Evolutionary conservation across 2,888 invertebrate species (phyloP), one percentile per base, ranked within the genome.

Genomic region (Amphipoea lucens): DNA sequence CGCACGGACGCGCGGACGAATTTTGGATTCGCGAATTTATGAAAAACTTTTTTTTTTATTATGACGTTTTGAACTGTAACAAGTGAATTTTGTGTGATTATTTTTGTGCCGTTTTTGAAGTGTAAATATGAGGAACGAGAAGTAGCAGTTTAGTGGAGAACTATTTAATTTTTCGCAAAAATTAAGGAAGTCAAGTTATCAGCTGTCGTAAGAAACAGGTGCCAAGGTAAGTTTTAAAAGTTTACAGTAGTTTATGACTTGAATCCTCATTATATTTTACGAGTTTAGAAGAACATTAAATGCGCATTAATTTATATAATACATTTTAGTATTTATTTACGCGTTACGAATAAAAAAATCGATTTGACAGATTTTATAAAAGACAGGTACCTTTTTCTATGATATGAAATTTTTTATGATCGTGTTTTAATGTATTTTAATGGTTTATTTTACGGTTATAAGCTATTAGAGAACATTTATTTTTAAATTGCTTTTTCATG

Each of bases 1-100:
- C 96, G 96, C 96, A 94, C 88, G 90, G 91, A 90, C 93, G 94
- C 94, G 94, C 93, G 94, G 92, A 92, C 90, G 87, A 93, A 93
- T 92, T 90, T 93, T 87, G 91, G 90, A 89, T 85, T 89, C 88
- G 91, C 92, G 86, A 92, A 91, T 90, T 88, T 85, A 88, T 82
- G 81, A 83, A 82, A 85, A 86, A 77, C 86, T 89, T 88, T 90
- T 90, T 90, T 29, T 85, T 83, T 77, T 87, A 82, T 84, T 85
- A 90, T 87, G 88, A 86, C 82, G 85, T 88, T 90, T 87, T 88
- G 80, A 86, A 88, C 87, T 86, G 88, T 92, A 83, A 88, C 88
- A 88, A 90, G 89, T 91, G 88, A 84, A 87, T 90, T 92, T 90
- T 92, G 87, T 91, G 90, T 92, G 90, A 89, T 92, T 93, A 92